Conservation (phyloP, 2,797 vertebrate genomes). For the Trichosurus vulpecula region DNA sequence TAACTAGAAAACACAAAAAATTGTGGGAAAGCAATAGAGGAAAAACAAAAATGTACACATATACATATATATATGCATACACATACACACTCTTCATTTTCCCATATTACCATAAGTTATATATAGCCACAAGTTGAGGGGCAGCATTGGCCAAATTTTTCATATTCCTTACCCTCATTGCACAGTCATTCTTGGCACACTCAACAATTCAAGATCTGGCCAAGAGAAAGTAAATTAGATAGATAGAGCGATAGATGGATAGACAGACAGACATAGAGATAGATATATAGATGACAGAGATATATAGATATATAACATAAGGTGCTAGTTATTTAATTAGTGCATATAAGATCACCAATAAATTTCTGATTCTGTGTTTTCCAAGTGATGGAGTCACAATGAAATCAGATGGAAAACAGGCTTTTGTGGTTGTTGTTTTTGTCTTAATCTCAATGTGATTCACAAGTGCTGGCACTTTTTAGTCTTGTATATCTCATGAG, state of each 20-base stretch:
- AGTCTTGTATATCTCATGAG: slow-evolving; percentile 38
- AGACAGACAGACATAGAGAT: too few relatives aligned
- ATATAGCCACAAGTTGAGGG: slow-evolving; percentile 22
- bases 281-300: neutral
- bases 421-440: slow-evolving; percentile 30
- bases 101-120: slow-evolving; percentile 62
- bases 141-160: slow-evolving; percentile 53
- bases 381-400: slow-evolving; percentile 36
- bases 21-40: slow-evolving; percentile 65
- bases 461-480: slow-evolving; percentile 46
- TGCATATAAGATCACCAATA: slow-evolving; percentile 55
- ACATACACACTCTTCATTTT: slow-evolving; percentile 62
- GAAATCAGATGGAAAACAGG: slow-evolving; percentile 38
- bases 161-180: slow-evolving; percentile 25
- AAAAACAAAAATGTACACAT: slow-evolving; percentile 65
- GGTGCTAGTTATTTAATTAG: slow-evolving; percentile 47
- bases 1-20: slow-evolving; percentile 81
- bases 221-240: slow-evolving; percentile 27
- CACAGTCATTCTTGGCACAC: slow-evolving; percentile 14
- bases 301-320: neutral
- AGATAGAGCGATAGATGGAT: too few relatives aligned
- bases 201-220: slow-evolving; percentile 58
- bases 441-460: slow-evolving; percentile 17
- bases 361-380: slow-evolving; percentile 62
- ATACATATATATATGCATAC: rapidly evolving